These are phyloP conservation scores for Spongilla lacustris DNA, from an alignment of 37 sponge, comb jelly and placozoan species.

Conservation along the genomic window DNA sequence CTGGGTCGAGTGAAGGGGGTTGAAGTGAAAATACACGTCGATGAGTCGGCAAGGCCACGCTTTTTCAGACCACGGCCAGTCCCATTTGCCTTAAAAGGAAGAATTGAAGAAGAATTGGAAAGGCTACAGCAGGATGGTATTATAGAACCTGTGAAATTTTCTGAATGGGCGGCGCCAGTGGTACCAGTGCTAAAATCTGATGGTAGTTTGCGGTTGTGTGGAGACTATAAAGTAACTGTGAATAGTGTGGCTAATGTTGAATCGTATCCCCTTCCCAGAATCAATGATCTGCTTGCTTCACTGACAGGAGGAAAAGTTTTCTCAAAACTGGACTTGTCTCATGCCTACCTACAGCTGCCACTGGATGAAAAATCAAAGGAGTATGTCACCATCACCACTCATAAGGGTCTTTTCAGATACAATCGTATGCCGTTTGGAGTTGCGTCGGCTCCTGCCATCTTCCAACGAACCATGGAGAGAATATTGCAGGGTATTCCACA, in stretches of 20 bases:
- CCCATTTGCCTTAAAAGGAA: conserved; percentile 15
- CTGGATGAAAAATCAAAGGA: conserved; percentile 27
- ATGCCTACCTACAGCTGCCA: conserved; percentile 24
- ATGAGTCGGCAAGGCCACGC: not conserved
- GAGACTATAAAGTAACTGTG: conserved; percentile 36
- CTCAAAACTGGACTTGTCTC: not conserved
- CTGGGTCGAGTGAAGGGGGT: conserved; percentile 5
- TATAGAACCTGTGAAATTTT: conserved; percentile 16
- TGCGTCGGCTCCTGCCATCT: conserved; percentile 58
- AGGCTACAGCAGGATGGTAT: not conserved
- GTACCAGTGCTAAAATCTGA: conserved; percentile 27
- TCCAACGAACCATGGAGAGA: conserved; percentile 71
- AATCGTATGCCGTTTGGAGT: conserved; percentile 74
- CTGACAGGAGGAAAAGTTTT: conserved; percentile 13
- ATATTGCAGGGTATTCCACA: conserved; percentile 47
- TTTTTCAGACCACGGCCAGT: not conserved
- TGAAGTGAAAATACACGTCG: conserved; percentile 2
- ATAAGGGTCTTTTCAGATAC: conserved; percentile 58
- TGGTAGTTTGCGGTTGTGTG: conserved; percentile 29
- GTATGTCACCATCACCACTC: conserved; percentile 65
- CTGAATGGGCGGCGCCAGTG: conserved; percentile 36
- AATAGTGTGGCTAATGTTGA: conserved; percentile 11
- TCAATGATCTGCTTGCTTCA: conserved; percentile 9
- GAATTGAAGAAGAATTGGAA: conserved; percentile 2
- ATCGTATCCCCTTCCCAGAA: conserved; percentile 4